These are phyloP conservation scores for Anser brachyrhynchus DNA, from an alignment of 2,113 vertebrate species.

Conservation along the genomic window DNA sequence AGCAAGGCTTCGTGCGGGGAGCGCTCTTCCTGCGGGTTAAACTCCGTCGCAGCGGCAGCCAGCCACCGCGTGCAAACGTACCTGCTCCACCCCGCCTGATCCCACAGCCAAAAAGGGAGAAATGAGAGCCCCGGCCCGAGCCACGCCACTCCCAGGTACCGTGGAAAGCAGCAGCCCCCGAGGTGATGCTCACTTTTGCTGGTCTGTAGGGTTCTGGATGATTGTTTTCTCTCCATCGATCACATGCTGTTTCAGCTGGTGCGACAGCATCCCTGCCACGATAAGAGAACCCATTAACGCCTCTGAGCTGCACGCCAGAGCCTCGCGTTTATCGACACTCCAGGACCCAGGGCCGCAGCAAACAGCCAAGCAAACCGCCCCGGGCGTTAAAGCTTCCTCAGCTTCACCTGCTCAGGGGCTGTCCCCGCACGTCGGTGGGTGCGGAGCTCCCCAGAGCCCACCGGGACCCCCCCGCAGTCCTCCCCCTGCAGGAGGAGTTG, in stretches of 20 bases:
- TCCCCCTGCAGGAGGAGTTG: background rate
- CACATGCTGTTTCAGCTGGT: conserved; percentile 96
- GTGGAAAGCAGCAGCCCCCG: background rate
- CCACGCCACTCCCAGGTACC: background rate
- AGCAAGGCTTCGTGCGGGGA: accelerated
- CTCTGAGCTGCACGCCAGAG: background rate
- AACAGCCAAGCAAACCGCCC: background rate
- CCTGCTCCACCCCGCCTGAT: background rate
- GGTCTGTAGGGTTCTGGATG: conserved; percentile 96
- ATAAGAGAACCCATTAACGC: background rate
- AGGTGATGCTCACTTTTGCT: conserved; percentile 86
- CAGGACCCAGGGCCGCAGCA: background rate
- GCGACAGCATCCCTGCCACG: conserved; percentile 92
- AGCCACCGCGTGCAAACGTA: background rate
- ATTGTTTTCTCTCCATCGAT: conserved; percentile 98
- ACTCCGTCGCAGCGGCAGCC: background rate
- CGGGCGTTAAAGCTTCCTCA: background rate
- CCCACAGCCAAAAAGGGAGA: background rate
- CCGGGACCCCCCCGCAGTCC: background rate
- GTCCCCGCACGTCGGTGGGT: background rate
- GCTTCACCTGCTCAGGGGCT: background rate
- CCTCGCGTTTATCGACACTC: background rate
- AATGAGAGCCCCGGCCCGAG: accelerated
- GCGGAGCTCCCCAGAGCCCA: background rate
- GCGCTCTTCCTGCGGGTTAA: accelerated